Evolutionary conservation across 2,888 invertebrate species (phyloP).

Genomic region (Adineta ricciae): DNA sequence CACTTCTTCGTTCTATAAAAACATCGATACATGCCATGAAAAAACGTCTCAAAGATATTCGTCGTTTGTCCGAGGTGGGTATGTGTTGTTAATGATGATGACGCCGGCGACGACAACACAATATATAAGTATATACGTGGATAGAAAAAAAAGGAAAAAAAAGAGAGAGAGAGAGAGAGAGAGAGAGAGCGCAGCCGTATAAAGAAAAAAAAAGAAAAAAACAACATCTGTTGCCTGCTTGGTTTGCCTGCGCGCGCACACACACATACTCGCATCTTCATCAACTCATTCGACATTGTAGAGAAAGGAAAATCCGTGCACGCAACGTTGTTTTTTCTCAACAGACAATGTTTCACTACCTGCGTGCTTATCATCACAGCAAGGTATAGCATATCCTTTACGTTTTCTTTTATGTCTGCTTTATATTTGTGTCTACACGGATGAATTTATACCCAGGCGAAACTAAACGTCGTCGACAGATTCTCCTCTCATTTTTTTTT

Average conservation of each 20-base stretch:
- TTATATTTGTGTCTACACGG: not conserved
- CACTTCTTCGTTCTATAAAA: constrained; percentile 2
- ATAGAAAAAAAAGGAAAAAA: too few relatives aligned
- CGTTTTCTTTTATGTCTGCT: not conserved
- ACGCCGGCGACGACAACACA: not conserved
- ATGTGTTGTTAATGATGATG: not conserved
- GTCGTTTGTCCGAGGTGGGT: constrained; percentile 14
- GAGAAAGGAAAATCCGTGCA: constrained; percentile 9
- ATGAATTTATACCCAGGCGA: not conserved
- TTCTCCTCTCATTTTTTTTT: not conserved
- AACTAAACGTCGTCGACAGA: not conserved
- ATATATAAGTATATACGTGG: not conserved
- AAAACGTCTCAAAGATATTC: constrained; percentile 16
- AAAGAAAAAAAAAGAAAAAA: not conserved
- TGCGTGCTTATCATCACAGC: not conserved
- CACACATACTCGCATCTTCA: not conserved
- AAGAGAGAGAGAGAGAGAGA: not conserved
- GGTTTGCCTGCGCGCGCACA: not conserved
- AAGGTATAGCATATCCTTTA: not conserved
- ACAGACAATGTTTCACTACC: not conserved
- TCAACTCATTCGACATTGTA: not conserved
- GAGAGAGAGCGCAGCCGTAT: not conserved
- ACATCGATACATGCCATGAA: constrained; percentile 17
- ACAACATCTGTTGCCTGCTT: not conserved
- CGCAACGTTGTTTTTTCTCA: not conserved